Evolutionary conservation across 2,113 vertebrate genomes (phyloP).

Genomic region (Chroicocephalus ridibundus): DNA sequence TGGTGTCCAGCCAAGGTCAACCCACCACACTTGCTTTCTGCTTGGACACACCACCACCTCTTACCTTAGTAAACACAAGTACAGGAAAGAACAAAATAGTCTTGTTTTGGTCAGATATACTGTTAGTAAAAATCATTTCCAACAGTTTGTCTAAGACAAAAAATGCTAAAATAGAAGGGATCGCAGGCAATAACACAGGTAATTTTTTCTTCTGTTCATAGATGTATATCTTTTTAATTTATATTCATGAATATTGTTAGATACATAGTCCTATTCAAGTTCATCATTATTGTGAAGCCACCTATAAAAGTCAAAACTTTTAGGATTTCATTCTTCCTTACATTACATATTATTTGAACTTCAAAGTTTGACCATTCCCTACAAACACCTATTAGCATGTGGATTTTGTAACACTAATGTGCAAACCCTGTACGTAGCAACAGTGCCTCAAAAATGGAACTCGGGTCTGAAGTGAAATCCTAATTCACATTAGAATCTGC

Average conservation of each 20-base stretch:
- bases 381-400: background rate
- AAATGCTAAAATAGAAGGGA: background rate
- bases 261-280: background rate
- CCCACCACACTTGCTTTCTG: background rate
- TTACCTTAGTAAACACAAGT: background rate
- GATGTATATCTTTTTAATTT: background rate
- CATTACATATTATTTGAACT: background rate
- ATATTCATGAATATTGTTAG: background rate
- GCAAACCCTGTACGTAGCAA: background rate
- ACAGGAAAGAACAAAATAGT: background rate
- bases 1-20: background rate
- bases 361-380: background rate
- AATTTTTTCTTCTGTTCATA: background rate
- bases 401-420: accelerated
- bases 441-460: background rate
- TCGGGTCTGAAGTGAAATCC: background rate
- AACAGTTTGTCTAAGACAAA: background rate
- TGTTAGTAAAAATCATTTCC: background rate
- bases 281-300: background rate
- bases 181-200: background rate
- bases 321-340: background rate
- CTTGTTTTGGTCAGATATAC: background rate
- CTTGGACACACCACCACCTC: background rate
- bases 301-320: background rate
- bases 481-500: background rate